phyloP scores from a whole-genome alignment of 2,113 vertebrate genomes.

The rabbit (Oryctolagus cuniculus) region mOryCun1.1 NC_091441.1:17945501-17946000 shows the following conservation, averaged over 20 bases:
- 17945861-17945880: not conserved
- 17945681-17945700: not conserved
- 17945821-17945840: not conserved
- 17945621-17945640: no score
- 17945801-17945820: not conserved
- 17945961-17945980: not conserved
- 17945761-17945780: not conserved
- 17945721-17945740: not conserved
- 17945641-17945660: no score
- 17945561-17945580: no score
- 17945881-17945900: not conserved
- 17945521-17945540: no score
- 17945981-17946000: constrained; percentile 7
- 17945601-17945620: no score
- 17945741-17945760: not conserved
- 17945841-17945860: not conserved
- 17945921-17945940: constrained; percentile 5
- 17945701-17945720: not conserved
- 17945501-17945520: no score
- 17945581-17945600: no score
- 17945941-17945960: not conserved
- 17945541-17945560: no score
- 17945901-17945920: constrained; percentile 20
- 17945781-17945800: not conserved
- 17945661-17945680: not conserved